Percentiles rank a stretch among this genome's conserved stretches.
Evolutionary conservation across 2,113 vertebrate genomes (phyloP).

Genomic region (Nettapus auritus): DNA sequence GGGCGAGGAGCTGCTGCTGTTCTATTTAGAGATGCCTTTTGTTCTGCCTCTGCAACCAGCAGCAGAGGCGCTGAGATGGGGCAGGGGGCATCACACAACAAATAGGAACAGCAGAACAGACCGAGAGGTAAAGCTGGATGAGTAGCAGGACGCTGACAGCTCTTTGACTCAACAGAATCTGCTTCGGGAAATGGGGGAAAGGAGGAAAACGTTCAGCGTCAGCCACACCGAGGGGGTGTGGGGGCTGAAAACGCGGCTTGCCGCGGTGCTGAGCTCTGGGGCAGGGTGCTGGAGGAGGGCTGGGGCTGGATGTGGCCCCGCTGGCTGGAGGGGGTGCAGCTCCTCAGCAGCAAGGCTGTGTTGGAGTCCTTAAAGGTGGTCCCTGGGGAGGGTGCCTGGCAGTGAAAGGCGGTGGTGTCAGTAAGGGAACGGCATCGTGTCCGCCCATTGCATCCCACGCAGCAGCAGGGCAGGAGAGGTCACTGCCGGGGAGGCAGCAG

Average conservation of each 20-base stretch:
- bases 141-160: not conserved
- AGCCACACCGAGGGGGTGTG: not conserved
- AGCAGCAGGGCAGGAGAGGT: not conserved
- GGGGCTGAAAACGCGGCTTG: not conserved
- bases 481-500: not conserved
- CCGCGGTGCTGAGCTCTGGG: not conserved
- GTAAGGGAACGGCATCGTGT: not conserved
- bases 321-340: not conserved
- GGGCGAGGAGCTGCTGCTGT: not conserved
- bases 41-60: not conserved
- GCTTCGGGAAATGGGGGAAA: not conserved
- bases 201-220: not conserved
- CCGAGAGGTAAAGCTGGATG: not conserved
- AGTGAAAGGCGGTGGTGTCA: too few relatives aligned
- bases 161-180: not conserved
- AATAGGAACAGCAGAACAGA: not conserved
- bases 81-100: not conserved
- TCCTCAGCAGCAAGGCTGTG: not conserved
- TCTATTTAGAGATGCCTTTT: not conserved
- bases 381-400: not conserved
- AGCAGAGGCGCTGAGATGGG: not conserved
- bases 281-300: too few relatives aligned
- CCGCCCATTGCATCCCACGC: too few relatives aligned
- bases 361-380: not conserved
- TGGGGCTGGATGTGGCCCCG: not conserved